Evolutionary conservation across 1,140 invertebrate genomes (phyloP), one percentile per base, ranked within the genome.

Genomic region (Psix sp.): DNA sequence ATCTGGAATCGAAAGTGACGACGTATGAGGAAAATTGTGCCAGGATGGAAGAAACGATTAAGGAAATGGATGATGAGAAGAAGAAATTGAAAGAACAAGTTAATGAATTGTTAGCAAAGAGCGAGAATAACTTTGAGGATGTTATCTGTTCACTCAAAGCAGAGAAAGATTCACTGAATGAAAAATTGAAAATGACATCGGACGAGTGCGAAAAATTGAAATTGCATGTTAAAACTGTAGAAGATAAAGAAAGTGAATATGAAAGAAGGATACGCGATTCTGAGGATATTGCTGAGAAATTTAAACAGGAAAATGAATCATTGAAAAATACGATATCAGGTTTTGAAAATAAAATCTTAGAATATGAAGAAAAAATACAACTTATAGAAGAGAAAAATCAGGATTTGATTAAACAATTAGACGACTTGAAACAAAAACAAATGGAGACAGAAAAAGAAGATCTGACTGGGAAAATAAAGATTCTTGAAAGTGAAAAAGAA

Each of bases 121-220:
- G 5, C 10, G n/a, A 48, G n/a, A 18, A 21, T 40, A 2, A 1
- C 7, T 49, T 20, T 0, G 17, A 62, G 20, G 10, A 49, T 13
- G 24, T 10, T 0, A 42, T 56, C 17, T 29, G 7, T 3, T 10
- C 21, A 13, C 3, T 63, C 0, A 57, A 57, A 20, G 20, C 14
- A n/a, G 51, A 33, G 13, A 67, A 24, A 2, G 48, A 35, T 7
- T 0, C n/a, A 33, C 42, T 62, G 46, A 74, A 56, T 40, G 16
- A 48, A 54, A 49, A 40, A 6, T 54, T 48, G 26, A 59, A 20
- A 36, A 39, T 35, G 51, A 6, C 18, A 18, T 6, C 18, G 43
- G 35, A 52, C 10, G 46, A 65, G 4, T n/a, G 20, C 4, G 35
- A 66, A n/a, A 0, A 48, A 7, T 9, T 48, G 20, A 33, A 56